A percentile compares a stretch with the other conserved stretches of the same genome.
Evolutionary conservation across 2,113 vertebrate species (phyloP).

Genomic region (Antechinus flavipes): DNA sequence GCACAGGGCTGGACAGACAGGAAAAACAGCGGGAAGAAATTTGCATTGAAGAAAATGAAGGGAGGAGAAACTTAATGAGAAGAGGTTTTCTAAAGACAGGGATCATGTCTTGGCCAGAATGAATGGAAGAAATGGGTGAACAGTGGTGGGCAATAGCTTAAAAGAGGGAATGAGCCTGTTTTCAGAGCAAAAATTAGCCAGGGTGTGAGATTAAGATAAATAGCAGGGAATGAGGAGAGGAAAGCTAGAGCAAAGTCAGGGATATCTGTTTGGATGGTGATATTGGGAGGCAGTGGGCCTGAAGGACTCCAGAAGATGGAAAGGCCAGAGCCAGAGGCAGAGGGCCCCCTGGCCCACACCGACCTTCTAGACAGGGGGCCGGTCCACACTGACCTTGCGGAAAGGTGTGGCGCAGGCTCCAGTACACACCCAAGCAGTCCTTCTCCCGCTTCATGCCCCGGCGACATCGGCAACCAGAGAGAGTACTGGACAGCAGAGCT

Average conservation of each 20-base stretch:
- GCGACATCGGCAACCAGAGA: slow-evolving; percentile 94
- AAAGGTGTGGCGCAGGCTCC: slow-evolving; percentile 94
- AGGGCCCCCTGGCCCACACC: slow-evolving; percentile 10
- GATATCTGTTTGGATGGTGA: not conserved
- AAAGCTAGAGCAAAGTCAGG: not conserved
- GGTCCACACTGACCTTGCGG: slow-evolving; percentile 87
- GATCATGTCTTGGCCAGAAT: not conserved
- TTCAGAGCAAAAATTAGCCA: not conserved
- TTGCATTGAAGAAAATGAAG: not conserved
- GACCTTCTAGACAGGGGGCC: slow-evolving; percentile 82
- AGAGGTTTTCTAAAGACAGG: not conserved
- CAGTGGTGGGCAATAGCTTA: not conserved
- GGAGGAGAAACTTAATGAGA: not conserved
- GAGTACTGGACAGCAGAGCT: slow-evolving; percentile 91
- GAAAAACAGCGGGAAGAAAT: not conserved
- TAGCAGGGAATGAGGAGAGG: not conserved
- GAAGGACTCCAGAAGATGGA: not conserved
- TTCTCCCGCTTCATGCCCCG: slow-evolving; percentile 96
- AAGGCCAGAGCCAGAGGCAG: not conserved
- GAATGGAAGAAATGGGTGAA: not conserved
- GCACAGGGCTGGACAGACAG: not conserved
- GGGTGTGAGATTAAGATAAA: not conserved
- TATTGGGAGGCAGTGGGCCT: not conserved
- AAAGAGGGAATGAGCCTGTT: not conserved
- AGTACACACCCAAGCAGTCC: slow-evolving; percentile 95